Conservation (phyloP, 2,888 invertebrate genomes). For the Neoascia interrupta region DNA sequence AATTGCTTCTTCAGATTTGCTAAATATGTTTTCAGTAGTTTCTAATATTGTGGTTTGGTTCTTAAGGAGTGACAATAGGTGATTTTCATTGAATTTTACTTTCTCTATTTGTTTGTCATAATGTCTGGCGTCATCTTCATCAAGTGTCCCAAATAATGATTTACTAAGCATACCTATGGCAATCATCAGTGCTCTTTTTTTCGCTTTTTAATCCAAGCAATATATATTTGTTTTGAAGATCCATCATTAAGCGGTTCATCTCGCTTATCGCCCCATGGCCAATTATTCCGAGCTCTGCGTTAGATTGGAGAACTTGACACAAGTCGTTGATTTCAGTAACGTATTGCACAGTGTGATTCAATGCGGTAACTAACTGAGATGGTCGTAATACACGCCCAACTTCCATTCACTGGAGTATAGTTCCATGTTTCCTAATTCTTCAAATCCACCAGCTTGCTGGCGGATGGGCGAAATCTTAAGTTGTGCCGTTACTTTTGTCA, state of each 20-base stretch:
- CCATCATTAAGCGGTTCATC: neutral
- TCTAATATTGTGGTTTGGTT: slow-evolving; percentile 11
- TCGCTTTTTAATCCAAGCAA: neutral
- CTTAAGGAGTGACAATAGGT: neutral
- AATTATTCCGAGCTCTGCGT: neutral
- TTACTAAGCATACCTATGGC: neutral
- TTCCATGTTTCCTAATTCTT: slow-evolving; percentile 1
- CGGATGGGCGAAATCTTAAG: no score
- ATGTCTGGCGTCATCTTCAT: neutral
- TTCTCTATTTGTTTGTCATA: neutral
- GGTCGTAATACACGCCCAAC: slow-evolving; percentile 3
- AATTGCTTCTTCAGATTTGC: slow-evolving; percentile 3
- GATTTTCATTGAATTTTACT: neutral
- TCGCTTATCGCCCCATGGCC: neutral
- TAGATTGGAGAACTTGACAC: neutral
- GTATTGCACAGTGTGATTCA: neutral
- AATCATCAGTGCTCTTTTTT: neutral
- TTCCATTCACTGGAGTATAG: slow-evolving; percentile 8
- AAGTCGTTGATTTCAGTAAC: slow-evolving; percentile 5
- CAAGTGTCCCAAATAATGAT: neutral
- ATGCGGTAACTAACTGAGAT: neutral
- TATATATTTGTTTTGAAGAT: neutral
- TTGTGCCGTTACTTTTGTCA: no score
- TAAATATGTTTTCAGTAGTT: slow-evolving; percentile 9
- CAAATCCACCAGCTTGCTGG: no score